Evolutionary conservation across 2,888 invertebrate genomes (phyloP).

Genomic region (Abscondita cerata): DNA sequence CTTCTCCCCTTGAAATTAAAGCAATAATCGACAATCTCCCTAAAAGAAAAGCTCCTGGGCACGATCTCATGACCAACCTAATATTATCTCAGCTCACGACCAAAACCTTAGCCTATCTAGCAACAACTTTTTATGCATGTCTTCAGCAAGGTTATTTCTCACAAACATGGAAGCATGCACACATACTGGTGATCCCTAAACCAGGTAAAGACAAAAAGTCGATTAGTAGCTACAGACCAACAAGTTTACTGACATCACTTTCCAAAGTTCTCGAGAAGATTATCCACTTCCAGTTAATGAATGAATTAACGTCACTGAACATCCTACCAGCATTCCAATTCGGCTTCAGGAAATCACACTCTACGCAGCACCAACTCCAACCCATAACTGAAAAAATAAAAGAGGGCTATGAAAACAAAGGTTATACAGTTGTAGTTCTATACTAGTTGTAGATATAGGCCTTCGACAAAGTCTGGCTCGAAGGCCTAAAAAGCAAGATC

Average conservation of each 20-base stretch:
- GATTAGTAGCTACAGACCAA: background rate
- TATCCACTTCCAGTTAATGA: slow-evolving; percentile 1
- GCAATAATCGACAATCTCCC: no score
- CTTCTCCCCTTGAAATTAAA: no score
- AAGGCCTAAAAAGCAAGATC: slow-evolving; percentile 9
- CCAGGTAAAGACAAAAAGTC: background rate
- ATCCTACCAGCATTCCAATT: slow-evolving; percentile 9
- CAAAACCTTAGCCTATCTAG: no score
- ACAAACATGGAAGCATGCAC: background rate
- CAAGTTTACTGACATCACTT: no score
- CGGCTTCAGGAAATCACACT: slow-evolving; percentile 5
- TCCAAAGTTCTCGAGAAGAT: no score
- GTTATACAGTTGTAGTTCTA: background rate
- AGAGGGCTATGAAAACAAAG: background rate
- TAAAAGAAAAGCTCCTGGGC: background rate
- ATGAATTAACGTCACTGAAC: slow-evolving; percentile 4
- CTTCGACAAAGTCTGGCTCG: no score
- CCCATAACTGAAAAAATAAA: slow-evolving; percentile 10
- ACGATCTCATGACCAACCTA: no score
- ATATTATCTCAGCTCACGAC: no score
- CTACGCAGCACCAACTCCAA: slow-evolving; percentile 9
- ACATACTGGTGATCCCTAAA: no score
- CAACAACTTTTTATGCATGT: no score
- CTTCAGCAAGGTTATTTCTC: background rate
- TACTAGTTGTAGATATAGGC: slow-evolving; percentile 4